Evolutionary conservation across 1,140 invertebrate species (phyloP).

Genomic region (Galleria mellonella): DNA sequence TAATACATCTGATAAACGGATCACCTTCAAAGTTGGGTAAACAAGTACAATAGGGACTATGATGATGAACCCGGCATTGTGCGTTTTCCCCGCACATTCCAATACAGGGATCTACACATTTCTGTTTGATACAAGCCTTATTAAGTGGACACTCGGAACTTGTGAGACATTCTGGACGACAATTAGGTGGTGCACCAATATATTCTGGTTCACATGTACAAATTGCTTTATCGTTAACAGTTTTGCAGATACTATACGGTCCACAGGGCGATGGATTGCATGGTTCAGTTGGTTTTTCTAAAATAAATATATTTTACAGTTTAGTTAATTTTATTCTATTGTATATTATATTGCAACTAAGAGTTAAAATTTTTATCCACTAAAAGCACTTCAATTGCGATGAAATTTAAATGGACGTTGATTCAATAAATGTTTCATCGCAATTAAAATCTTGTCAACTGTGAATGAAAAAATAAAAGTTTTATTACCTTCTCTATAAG

Average conservation of each 20-base stretch:
- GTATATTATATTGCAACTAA: no score
- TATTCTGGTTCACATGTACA: constrained; percentile 82
- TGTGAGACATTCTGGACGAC: constrained; percentile 81
- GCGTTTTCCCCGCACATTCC: constrained; percentile 85
- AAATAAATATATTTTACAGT: constrained; percentile 17
- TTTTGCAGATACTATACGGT: constrained; percentile 80
- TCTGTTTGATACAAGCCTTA: constrained; percentile 78
- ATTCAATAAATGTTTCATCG: no score
- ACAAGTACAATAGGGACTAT: constrained; percentile 81
- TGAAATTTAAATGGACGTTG: no score
- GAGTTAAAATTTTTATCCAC: no score
- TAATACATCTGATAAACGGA: constrained; percentile 76
- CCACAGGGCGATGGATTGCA: constrained; percentile 79
- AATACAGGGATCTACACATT: constrained; percentile 81
- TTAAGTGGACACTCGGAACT: constrained; percentile 81
- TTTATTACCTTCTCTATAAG: constrained; percentile 72
- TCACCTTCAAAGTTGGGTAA: constrained; percentile 76
- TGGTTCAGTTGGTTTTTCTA: constrained; percentile 65
- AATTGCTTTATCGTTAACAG: constrained; percentile 76
- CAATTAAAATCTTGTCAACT: no score
- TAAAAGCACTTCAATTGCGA: no score
- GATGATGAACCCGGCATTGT: constrained; percentile 80
- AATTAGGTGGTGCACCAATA: constrained; percentile 82
- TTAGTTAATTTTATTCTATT: neutral
- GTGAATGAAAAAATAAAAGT: constrained; percentile 9